These are phyloP conservation scores for Nasonia giraulti DNA, from an alignment of 1,140 invertebrate species.

Conservation along the genomic window DNA sequence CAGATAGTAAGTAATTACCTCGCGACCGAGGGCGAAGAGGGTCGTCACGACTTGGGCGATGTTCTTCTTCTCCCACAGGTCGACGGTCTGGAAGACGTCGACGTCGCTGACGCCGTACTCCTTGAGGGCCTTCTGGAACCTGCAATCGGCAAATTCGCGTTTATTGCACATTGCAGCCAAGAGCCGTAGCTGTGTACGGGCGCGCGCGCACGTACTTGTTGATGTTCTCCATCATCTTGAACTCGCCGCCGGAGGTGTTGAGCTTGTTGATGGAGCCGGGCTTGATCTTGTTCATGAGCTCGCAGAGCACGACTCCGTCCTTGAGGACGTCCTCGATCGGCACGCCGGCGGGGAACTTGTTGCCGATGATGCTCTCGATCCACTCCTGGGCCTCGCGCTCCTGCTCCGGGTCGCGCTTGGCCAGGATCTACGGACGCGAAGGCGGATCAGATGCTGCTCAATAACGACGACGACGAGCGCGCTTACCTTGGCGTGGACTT, in stretches of 20 bases:
- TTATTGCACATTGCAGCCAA: too few relatives aligned
- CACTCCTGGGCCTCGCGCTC: slow-evolving; percentile 90
- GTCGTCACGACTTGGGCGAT: slow-evolving; percentile 91
- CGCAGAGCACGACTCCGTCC: slow-evolving; percentile 87
- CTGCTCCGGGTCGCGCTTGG: slow-evolving; percentile 88
- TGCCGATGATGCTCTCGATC: slow-evolving; percentile 89
- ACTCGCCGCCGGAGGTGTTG: slow-evolving; percentile 89
- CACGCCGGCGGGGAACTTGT: slow-evolving; percentile 81
- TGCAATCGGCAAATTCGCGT: background rate
- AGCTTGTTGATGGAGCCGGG: slow-evolving; percentile 90
- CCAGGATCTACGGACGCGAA: slow-evolving; percentile 78
- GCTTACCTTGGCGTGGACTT: slow-evolving; percentile 85
- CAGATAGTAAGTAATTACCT: too few relatives aligned
- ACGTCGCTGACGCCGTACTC: slow-evolving; percentile 91
- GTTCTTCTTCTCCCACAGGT: slow-evolving; percentile 95
- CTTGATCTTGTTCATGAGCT: slow-evolving; percentile 89
- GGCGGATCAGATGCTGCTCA: too few relatives aligned
- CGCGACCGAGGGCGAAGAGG: slow-evolving; percentile 90
- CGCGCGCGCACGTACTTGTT: too few relatives aligned
- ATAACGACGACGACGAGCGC: too few relatives aligned
- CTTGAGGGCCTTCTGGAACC: slow-evolving; percentile 91
- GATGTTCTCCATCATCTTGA: slow-evolving; percentile 97
- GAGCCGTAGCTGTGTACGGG: too few relatives aligned
- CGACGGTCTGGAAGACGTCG: slow-evolving; percentile 95
- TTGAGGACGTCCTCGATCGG: slow-evolving; percentile 85